These are phyloP conservation scores for Toxotes lorentzi DNA, from an alignment of 2,797 vertebrate genomes.

Conservation along the genomic window DNA sequence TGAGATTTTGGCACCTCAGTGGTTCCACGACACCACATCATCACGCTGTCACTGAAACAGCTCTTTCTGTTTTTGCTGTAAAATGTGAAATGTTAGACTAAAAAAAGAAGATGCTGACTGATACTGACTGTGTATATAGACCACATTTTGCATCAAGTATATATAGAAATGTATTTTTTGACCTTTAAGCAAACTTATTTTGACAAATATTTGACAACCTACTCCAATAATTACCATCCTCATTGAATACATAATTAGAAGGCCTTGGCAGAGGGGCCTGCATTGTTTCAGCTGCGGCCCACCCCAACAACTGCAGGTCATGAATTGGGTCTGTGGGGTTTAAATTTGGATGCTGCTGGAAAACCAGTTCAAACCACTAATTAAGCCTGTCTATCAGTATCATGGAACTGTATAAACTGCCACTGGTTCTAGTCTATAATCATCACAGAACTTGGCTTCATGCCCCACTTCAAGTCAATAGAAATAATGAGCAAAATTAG, in stretches of 20 bases:
- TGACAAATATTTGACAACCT: not conserved
- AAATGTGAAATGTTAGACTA: not conserved
- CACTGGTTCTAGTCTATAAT: constrained; percentile 67
- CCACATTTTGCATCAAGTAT: not conserved
- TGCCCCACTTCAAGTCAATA: constrained; percentile 63
- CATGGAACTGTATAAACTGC: constrained; percentile 50
- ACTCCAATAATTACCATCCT: constrained; percentile 23
- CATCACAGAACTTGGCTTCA: constrained; percentile 61
- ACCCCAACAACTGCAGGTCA: constrained; percentile 41
- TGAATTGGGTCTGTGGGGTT: constrained; percentile 37
- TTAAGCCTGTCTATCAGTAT: constrained; percentile 65
- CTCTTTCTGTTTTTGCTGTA: not conserved
- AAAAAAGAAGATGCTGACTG: not conserved
- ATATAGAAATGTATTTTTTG: not conserved
- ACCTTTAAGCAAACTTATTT: constrained; percentile 11
- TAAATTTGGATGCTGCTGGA: constrained; percentile 50
- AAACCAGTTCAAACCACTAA: constrained; percentile 64
- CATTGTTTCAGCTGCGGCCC: constrained; percentile 37
- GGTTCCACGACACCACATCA: not conserved
- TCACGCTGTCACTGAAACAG: not conserved
- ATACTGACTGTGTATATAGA: not conserved
- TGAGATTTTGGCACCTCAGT: not conserved
- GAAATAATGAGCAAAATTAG: constrained; percentile 73
- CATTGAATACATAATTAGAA: constrained; percentile 16
- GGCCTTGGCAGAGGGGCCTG: constrained; percentile 1